A percentile compares a stretch with the other conserved stretches of the same genome.
These are phyloP conservation scores for Virgularia gustaviana DNA, from an alignment of 92 coral and sea anemone species.

Conservation along the genomic window DNA sequence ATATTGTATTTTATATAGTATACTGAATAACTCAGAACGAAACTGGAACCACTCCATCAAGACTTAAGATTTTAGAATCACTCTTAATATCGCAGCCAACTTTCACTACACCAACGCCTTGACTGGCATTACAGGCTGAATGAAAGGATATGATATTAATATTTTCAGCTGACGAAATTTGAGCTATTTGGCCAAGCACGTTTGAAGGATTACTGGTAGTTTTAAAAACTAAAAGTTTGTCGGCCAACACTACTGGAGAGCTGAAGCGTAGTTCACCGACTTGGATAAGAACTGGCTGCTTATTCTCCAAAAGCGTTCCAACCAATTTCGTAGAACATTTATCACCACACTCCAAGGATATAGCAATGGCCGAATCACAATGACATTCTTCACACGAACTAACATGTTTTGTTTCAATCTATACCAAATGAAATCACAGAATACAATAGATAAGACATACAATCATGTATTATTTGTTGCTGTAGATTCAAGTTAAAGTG, in stretches of 20 bases:
- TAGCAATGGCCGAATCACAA: constrained; percentile 57
- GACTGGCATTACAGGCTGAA: constrained; percentile 27
- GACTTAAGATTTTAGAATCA: not conserved
- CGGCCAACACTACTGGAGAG: constrained; percentile 64
- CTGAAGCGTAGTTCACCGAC: constrained; percentile 58
- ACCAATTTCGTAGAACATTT: constrained; percentile 50
- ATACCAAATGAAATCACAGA: constrained; percentile 10
- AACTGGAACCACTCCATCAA: not conserved
- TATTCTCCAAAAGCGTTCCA: constrained; percentile 71
- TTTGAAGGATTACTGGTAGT: constrained; percentile 32
- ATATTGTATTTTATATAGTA: not conserved
- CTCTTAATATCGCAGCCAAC: constrained; percentile 16
- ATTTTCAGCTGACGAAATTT: constrained; percentile 35
- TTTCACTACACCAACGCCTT: constrained; percentile 16
- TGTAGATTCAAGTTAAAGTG: too few relatives aligned
- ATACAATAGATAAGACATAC: not conserved
- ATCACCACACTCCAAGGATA: constrained; percentile 45
- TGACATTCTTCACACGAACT: constrained; percentile 22
- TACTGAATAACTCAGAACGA: not conserved
- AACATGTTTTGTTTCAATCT: constrained; percentile 60
- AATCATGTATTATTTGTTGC: not conserved
- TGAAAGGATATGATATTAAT: constrained; percentile 25
- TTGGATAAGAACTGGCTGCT: constrained; percentile 65
- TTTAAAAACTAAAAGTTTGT: constrained; percentile 47
- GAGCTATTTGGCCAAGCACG: constrained; percentile 40